phyloP scores from a whole-genome alignment of 2,888 invertebrate species.

The Scelioninae gen. 1 region DNA sequence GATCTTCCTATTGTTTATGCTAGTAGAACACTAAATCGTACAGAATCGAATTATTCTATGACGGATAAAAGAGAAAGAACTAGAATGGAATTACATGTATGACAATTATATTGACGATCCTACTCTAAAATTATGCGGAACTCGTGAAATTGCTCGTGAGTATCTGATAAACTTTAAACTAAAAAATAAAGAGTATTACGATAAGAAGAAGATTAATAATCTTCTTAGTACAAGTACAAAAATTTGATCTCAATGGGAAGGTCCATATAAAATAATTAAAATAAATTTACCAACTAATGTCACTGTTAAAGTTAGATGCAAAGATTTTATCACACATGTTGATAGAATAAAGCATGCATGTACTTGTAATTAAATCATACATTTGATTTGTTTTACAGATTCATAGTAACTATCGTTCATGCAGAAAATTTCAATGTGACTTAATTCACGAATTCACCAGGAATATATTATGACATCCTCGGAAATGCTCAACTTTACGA shows the following conservation, averaged over 20 bases:
- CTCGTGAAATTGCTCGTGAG: too few species aligned
- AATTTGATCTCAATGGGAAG: background rate
- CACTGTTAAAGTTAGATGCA: background rate
- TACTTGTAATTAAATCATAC: background rate
- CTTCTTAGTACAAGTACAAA: background rate
- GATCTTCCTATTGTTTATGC: constrained; percentile 41
- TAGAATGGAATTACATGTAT: too few species aligned
- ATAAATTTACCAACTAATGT: constrained; percentile 14
- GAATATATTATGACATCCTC: constrained; percentile 13
- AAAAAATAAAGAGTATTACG: constrained; percentile 72
- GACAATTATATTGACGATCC: too few species aligned
- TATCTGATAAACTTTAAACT: too few species aligned
- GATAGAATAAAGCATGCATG: constrained; percentile 2
- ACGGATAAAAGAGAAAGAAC: too few species aligned
- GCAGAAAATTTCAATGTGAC: constrained; percentile 8
- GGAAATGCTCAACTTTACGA: constrained; percentile 18
- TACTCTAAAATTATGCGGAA: too few species aligned
- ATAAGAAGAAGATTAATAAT: constrained; percentile 43
- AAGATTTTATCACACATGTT: background rate
- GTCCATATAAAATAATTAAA: background rate
- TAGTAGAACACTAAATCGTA: constrained; percentile 28
- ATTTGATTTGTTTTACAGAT: constrained; percentile 4
- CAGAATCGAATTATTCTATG: constrained; percentile 44
- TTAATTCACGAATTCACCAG: background rate
- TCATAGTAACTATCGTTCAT: background rate